Evolutionary conservation across 92 coral and sea anemone species (phyloP).

Genomic region (Zoanthus sociatus): DNA sequence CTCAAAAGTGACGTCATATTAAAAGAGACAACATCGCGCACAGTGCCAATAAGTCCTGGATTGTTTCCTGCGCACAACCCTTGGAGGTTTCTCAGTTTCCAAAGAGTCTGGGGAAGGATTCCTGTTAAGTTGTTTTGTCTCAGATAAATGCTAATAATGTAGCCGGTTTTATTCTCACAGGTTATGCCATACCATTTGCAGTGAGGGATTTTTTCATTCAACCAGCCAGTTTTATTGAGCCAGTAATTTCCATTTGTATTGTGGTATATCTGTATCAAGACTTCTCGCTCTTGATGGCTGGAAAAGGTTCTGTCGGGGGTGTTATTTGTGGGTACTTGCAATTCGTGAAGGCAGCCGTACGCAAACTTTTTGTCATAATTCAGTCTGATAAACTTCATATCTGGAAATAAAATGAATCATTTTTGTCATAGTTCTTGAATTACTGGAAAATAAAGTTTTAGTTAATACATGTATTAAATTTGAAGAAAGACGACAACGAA

Average conservation of each 20-base stretch:
- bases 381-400: slow-evolving; percentile 29
- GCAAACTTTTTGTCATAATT: slow-evolving; percentile 58
- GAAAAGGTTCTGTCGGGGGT: slow-evolving; percentile 64
- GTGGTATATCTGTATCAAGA: slow-evolving; percentile 69
- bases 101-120: slow-evolving; percentile 64
- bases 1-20: slow-evolving; percentile 83
- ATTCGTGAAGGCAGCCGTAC: slow-evolving; percentile 58
- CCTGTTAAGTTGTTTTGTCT: slow-evolving; percentile 64
- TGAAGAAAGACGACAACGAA: no score
- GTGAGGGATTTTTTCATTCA: slow-evolving; percentile 52
- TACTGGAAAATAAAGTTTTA: no score
- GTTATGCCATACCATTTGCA: slow-evolving; percentile 84
- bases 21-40: slow-evolving; percentile 56
- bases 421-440: not conserved
- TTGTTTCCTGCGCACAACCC: slow-evolving; percentile 64
- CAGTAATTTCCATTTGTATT: slow-evolving; percentile 71
- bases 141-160: slow-evolving; percentile 71
- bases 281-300: slow-evolving; percentile 63
- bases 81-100: slow-evolving; percentile 85
- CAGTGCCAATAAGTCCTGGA: slow-evolving; percentile 46
- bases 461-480: no score
- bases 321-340: slow-evolving; percentile 43
- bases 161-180: slow-evolving; percentile 57
- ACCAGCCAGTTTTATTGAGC: slow-evolving; percentile 68
- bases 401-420: not conserved